Evolutionary conservation across 2,113 vertebrate genomes (phyloP), one percentile per base, ranked within the genome.

Genomic region (Rhodinocichla rosea): DNA sequence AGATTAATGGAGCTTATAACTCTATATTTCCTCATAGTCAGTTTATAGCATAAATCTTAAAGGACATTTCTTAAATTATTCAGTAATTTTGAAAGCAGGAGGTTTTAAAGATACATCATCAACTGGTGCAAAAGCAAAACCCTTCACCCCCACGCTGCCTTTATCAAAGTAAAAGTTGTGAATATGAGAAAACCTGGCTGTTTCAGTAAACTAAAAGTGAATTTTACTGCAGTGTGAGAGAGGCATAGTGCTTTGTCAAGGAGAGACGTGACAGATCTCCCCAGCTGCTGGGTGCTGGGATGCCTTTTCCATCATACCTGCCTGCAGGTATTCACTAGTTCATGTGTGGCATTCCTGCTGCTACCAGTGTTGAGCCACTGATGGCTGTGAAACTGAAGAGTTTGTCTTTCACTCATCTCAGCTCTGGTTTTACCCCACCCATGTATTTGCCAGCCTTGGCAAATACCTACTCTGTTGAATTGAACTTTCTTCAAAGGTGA

Each of bases 121-220:
- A 67, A 7, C 18, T 52, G 47, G 8, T 39, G 11, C 27, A 57
- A 24, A 79, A 83, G 2, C 44, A 79, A 83, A 73, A 1, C 5
- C 8, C 4, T 56, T 83, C 23, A 50, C 6, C 1, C 7, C 10
- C 2, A 1, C 1, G 2, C 12, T 0, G 0, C 5, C 9, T 50
- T 9, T 83, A 47, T 27, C 22, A 12, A 8, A 68, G 2, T n/a
- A 28, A 44, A 90, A 70, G 5, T 50, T 90, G 20, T 33, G n/a
- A 3, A 70, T 30, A 8, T 67, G 9, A 52, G 33, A 65, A 92
- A 80, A 80, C 7, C 5, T 69, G 59, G 1, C 9, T 20, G 32
- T 80, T 86, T 93, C 27, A 32, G 37, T 77, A 22, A 32, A 77
- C 4, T n/a, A 42, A 53, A 80, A 57, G 0, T 79, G 26, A 80